phyloP scores from a whole-genome alignment of 2,113 vertebrate species.

The Odontesthes bonariensis region DNA sequence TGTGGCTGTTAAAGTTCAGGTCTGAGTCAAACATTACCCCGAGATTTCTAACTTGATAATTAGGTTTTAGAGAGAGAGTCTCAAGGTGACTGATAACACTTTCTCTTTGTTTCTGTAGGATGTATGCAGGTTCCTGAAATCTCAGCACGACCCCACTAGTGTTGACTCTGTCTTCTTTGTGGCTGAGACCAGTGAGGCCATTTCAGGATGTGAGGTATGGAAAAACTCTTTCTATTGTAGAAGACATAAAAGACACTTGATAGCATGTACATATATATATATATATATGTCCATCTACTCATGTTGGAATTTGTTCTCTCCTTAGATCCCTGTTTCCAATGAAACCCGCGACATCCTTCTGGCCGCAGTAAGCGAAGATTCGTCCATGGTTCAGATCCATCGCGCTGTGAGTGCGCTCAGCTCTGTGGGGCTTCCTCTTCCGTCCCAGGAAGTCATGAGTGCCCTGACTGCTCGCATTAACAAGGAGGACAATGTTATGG shows the following conservation, averaged over 20 bases:
- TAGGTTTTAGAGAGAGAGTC: too few species aligned
- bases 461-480: conserved; percentile 91
- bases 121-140: conserved; percentile 90
- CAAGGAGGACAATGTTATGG: conserved; percentile 95
- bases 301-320: not conserved
- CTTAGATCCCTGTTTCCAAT: conserved; percentile 92
- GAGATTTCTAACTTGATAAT: too few species aligned
- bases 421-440: conserved; percentile 91
- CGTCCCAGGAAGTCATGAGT: conserved; percentile 92
- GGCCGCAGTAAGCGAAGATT: conserved; percentile 95
- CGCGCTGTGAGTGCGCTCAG: conserved; percentile 91
- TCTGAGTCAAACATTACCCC: too few species aligned
- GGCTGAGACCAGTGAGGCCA: conserved; percentile 88
- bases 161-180: conserved; percentile 95
- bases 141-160: conserved; percentile 88
- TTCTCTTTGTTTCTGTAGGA: too few species aligned
- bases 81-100: too few species aligned
- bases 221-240: not conserved
- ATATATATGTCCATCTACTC: not conserved
- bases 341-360: conserved; percentile 95
- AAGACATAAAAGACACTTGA: too few species aligned
- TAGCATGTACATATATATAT: too few species aligned
- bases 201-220: conserved; percentile 93
- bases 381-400: conserved; percentile 91
- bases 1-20: too few species aligned